Evolutionary conservation across 2,888 invertebrate species (phyloP).

Genomic region (Gryllus longicercus): DNA sequence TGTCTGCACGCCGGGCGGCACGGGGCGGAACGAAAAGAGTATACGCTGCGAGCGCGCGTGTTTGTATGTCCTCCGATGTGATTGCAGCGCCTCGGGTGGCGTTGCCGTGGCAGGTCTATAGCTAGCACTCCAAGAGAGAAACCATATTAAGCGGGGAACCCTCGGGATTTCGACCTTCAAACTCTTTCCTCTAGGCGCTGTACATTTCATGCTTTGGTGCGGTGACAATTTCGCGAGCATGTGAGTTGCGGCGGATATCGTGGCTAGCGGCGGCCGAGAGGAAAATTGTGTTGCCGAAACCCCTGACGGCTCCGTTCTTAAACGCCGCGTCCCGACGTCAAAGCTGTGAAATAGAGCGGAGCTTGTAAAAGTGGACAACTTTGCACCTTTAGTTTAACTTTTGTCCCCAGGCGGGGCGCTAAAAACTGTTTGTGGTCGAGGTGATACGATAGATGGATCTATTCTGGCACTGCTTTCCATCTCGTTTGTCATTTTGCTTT

Average conservation of each 20-base stretch:
- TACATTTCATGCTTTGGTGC: constrained; percentile 2
- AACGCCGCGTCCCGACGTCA: not conserved
- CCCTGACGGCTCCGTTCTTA: not conserved
- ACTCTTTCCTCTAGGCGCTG: not conserved
- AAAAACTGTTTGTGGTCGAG: too few species aligned
- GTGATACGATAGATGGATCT: too few species aligned
- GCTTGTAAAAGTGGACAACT: too few species aligned
- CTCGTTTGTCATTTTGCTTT: too few species aligned
- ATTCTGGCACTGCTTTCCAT: too few species aligned
- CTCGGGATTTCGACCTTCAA: not conserved
- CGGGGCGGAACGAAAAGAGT: too few species aligned
- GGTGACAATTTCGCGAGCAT: not conserved
- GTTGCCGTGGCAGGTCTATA: not conserved
- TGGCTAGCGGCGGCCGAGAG: not conserved
- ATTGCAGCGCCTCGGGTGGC: not conserved
- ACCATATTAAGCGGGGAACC: not conserved
- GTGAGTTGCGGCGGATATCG: not conserved
- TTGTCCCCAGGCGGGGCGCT: too few species aligned
- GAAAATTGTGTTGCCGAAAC: not conserved
- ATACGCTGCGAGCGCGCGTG: too few species aligned
- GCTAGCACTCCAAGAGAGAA: not conserved
- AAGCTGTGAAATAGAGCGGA: too few species aligned
- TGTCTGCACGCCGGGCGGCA: too few species aligned
- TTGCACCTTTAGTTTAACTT: too few species aligned
- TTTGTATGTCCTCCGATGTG: too few species aligned